Base-by-base conservation (phyloP, 2,888 invertebrate genomes). In the Choreutis nemorana region DNA sequence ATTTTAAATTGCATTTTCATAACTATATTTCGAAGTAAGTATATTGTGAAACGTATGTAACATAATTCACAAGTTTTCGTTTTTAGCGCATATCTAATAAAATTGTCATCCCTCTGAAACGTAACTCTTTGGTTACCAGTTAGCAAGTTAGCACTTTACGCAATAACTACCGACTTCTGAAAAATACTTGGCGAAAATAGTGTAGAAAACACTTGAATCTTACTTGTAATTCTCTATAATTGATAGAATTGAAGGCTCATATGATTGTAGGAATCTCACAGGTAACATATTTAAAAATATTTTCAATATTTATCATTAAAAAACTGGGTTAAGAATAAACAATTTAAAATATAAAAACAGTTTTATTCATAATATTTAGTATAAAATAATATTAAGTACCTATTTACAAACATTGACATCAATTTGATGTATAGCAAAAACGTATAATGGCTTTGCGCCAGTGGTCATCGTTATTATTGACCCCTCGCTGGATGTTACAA, bases 321-420 rank as follows among this genome's bases (percentile, higher is more conserved):
- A n/a, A n/a, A n/a, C n/a, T n/a, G n/a, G n/a, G n/a, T n/a, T n/a
- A n/a, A n/a, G n/a, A n/a, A n/a, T 48, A 55, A 59, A 60, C 26
- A 26, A 30, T 36, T 32, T 34, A 27, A 41, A 37, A 40, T 68
- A 72, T 55, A 66, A 78, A 66, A 68, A 71, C 67, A 71, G 64
- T 56, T 62, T 55, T 77, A 78, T n/a, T n/a, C n/a, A n/a, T n/a
- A n/a, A n/a, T n/a, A n/a, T n/a, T n/a, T n/a, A n/a, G n/a, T n/a
- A n/a, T n/a, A n/a, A n/a, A n/a, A n/a, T n/a, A n/a, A n/a, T n/a
- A n/a, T n/a, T n/a, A n/a, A n/a, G n/a, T n/a, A n/a, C n/a, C n/a
- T n/a, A n/a, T 78, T 77, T 77, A 78, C 78, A 77, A 63, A 63
- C 51, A 58, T 53, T 60, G 50, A 70, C 73, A 79, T 75, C 77